phyloP scores from a whole-genome alignment of 2,797 vertebrate genomes.

The Anguilla megastoma region DNA sequence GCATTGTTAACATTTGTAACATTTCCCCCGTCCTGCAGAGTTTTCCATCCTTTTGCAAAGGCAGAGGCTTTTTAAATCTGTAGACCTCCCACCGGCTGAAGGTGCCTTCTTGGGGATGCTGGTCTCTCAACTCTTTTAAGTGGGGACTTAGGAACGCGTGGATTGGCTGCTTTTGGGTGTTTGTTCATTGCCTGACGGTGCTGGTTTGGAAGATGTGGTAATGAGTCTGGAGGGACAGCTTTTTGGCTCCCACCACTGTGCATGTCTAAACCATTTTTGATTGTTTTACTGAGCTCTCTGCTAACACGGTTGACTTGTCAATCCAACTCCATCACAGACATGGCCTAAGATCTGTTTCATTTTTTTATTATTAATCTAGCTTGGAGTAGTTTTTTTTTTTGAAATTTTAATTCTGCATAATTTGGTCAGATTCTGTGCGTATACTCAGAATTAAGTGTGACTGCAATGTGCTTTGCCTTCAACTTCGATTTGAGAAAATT shows the following conservation, averaged over 20 bases:
- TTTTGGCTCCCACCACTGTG: not conserved
- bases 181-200: no score
- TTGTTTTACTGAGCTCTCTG: not conserved
- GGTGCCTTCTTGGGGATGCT: not conserved
- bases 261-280: not conserved
- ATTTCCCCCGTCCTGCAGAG: not conserved
- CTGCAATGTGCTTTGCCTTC: not conserved
- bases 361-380: not conserved
- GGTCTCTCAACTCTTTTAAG: not conserved
- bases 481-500: not conserved
- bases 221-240: not conserved
- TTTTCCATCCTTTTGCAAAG: not conserved
- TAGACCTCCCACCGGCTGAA: not conserved
- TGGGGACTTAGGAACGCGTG: not conserved
- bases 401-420: not conserved
- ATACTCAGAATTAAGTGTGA: not conserved
- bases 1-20: not conserved
- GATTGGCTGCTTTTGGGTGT: not conserved
- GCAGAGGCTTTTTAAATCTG: not conserved
- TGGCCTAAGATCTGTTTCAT: not conserved
- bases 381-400: not conserved
- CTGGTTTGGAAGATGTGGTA: not conserved
- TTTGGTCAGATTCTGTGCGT: not conserved
- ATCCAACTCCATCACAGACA: not conserved
- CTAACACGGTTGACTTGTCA: not conserved